Conservation (phyloP, 2,113 vertebrate genomes). For the Sinocyclocheilus anophthalmus region DNA sequence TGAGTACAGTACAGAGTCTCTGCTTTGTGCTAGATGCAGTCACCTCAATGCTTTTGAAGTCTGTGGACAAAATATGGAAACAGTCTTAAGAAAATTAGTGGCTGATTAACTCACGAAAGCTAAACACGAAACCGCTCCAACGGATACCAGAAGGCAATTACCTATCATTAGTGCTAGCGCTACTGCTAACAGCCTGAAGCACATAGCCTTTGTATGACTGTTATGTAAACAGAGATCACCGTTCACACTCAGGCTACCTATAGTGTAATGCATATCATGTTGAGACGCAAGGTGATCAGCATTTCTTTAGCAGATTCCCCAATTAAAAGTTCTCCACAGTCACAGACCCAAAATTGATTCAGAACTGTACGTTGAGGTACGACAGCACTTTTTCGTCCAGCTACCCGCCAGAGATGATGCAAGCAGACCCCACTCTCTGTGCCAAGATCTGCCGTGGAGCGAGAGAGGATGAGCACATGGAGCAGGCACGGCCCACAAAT, state of each 20-base stretch:
- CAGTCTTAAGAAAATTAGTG: neutral
- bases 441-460: slow-evolving; percentile 48
- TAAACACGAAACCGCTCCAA: slow-evolving; percentile 12
- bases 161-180: slow-evolving; percentile 19
- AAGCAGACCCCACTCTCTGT: slow-evolving; percentile 45
- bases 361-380: neutral
- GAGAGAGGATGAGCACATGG: slow-evolving; percentile 57
- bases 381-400: slow-evolving; percentile 2
- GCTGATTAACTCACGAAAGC: neutral
- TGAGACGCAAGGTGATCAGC: slow-evolving; percentile 12
- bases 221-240: slow-evolving; percentile 67
- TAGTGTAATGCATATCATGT: neutral
- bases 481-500: slow-evolving; percentile 55
- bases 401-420: slow-evolving; percentile 14
- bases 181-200: slow-evolving; percentile 54
- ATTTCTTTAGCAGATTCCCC: neutral
- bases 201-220: slow-evolving; percentile 60
- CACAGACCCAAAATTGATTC: slow-evolving; percentile 1
- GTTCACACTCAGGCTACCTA: slow-evolving; percentile 37
- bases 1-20: neutral
- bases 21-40: neutral
- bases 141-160: slow-evolving; percentile 52
- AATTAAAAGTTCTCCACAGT: slow-evolving; percentile 15
- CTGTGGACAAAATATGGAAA: slow-evolving; percentile 4
- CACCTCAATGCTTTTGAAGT: neutral